phyloP scores from a whole-genome alignment of 2,113 vertebrate genomes.

The Arvicanthis niloticus region DNA sequence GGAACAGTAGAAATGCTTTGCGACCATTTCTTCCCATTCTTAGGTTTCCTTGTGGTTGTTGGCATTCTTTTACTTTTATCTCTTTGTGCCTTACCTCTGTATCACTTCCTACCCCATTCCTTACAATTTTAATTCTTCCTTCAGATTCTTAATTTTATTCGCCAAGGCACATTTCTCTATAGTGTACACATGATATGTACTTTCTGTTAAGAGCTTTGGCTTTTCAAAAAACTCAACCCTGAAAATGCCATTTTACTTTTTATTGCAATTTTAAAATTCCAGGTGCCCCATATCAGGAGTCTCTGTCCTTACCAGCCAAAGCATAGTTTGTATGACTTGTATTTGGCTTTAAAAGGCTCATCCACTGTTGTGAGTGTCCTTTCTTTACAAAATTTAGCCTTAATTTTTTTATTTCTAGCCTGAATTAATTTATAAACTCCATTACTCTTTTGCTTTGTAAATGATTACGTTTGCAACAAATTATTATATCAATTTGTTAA shows the following conservation, averaged over 20 bases:
- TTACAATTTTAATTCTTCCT: neutral
- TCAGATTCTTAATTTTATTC: neutral
- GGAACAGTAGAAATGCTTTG: neutral
- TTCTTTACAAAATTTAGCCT: neutral
- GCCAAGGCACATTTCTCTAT: neutral
- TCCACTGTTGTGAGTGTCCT: neutral
- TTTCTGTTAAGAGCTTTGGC: neutral
- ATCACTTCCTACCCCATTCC: neutral
- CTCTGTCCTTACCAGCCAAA: neutral
- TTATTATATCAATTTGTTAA: neutral
- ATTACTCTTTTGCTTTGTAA: neutral
- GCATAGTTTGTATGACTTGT: neutral
- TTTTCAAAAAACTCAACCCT: neutral
- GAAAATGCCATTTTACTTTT: neutral
- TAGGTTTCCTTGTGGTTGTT: neutral
- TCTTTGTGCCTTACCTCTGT: neutral
- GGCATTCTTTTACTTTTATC: neutral
- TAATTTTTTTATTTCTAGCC: neutral
- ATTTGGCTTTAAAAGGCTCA: neutral
- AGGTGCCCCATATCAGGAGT: neutral
- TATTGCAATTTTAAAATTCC: neutral
- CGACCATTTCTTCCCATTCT: neutral
- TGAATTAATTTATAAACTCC: neutral
- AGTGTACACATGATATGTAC: neutral
- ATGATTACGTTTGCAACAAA: conserved; percentile 21